phyloP scores from a whole-genome alignment of 1,140 invertebrate genomes.

The Ips nitidus region DNA sequence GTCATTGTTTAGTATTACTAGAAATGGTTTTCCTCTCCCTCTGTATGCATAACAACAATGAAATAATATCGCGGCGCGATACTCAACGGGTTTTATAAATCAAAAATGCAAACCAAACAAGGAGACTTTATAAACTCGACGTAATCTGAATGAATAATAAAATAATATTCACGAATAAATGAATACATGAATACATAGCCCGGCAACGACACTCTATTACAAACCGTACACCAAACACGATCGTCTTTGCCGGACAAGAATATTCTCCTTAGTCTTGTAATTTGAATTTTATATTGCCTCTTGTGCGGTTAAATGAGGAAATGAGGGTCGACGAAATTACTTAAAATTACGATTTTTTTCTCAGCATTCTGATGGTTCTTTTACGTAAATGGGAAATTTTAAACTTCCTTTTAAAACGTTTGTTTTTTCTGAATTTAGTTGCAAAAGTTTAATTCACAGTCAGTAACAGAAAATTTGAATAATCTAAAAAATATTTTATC shows the following conservation, averaged over 20 bases:
- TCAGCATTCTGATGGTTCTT: too few relatives aligned
- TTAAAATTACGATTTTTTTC: background rate
- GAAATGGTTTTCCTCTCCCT: too few relatives aligned
- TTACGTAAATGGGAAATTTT: too few relatives aligned
- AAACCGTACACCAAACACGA: conserved; percentile 13
- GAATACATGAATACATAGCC: conserved; percentile 25
- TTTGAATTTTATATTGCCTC: conserved; percentile 17
- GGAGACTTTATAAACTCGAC: conserved; percentile 19
- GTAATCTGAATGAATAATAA: conserved; percentile 32
- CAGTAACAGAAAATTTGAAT: too few relatives aligned
- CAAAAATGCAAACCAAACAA: conserved; percentile 24
- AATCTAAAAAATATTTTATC: too few relatives aligned
- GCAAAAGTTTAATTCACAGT: too few relatives aligned
- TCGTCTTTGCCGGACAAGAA: conserved; percentile 7
- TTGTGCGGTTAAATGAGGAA: conserved; percentile 3
- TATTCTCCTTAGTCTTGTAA: conserved; percentile 1
- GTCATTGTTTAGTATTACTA: too few relatives aligned
- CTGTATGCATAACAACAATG: too few relatives aligned
- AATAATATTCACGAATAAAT: conserved; percentile 35
- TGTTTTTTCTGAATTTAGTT: too few relatives aligned
- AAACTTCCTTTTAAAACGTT: too few relatives aligned
- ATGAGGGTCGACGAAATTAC: background rate
- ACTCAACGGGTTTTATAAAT: conserved; percentile 14
- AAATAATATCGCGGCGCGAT: background rate
- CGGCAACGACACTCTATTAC: conserved; percentile 22